Evolutionary conservation across 2,888 invertebrate genomes (phyloP).

Genomic region (Steinernema scapterisci): DNA sequence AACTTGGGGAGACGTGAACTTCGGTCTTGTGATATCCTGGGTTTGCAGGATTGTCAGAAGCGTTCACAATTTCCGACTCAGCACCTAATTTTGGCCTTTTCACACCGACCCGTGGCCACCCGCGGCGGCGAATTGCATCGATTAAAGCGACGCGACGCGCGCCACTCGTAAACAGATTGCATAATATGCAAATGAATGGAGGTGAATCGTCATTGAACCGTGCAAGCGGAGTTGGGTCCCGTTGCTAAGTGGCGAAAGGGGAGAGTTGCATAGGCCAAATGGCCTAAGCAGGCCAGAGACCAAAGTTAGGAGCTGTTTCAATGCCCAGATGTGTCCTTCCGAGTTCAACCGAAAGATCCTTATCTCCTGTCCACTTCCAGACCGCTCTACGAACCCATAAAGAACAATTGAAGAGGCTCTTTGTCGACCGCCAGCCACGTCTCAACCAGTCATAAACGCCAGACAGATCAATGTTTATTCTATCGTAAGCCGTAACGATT

Average conservation of each 20-base stretch:
- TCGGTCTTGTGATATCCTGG: too few species aligned
- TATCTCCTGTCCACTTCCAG: too few species aligned
- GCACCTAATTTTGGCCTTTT: background rate
- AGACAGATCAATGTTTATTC: background rate
- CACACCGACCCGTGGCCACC: slow-evolving; percentile 18
- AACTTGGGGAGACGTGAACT: too few species aligned
- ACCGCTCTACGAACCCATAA: too few species aligned
- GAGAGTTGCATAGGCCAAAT: too few species aligned
- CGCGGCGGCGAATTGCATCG: slow-evolving; percentile 25
- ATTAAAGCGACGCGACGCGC: background rate
- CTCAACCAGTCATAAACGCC: background rate
- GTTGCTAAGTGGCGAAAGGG: too few species aligned
- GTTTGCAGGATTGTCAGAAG: too few species aligned
- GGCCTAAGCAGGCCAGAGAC: too few species aligned
- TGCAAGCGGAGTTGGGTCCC: background rate
- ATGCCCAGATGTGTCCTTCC: too few species aligned
- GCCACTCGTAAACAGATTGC: slow-evolving; percentile 25
- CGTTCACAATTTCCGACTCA: too few species aligned
- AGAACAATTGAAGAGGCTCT: too few species aligned
- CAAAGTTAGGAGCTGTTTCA: background rate
- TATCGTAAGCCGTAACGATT: background rate
- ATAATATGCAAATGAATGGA: slow-evolving; percentile 31
- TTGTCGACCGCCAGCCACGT: too few species aligned
- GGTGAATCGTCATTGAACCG: background rate
- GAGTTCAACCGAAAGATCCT: background rate